Evolutionary conservation across 2,113 vertebrate species (phyloP).

Genomic region (Mystacornis crossleyi): DNA sequence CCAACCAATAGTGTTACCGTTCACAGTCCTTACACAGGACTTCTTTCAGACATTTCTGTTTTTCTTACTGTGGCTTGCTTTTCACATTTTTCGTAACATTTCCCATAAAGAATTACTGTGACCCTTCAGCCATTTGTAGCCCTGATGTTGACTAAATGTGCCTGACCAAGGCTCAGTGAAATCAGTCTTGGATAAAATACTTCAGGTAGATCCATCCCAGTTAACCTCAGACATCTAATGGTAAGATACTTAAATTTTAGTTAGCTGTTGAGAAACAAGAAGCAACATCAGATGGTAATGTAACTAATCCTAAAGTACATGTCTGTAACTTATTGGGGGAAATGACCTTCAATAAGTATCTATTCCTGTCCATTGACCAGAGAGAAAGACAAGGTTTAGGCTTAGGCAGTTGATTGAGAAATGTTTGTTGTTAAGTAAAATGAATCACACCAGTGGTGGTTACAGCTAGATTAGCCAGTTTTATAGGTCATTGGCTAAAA

Average conservation of each 20-base stretch:
- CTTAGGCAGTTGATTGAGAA: not conserved
- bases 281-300: not conserved
- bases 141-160: not conserved
- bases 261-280: not conserved
- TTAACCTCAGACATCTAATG: not conserved
- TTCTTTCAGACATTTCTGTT: not conserved
- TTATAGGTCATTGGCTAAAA: not conserved
- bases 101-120: not conserved
- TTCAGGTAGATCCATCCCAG: not conserved
- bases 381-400: not conserved
- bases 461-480: not conserved
- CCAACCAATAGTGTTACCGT: not conserved
- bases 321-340: not conserved
- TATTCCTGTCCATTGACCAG: not conserved
- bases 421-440: not conserved
- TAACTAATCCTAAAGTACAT: not conserved
- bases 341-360: not conserved
- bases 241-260: not conserved
- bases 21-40: not conserved
- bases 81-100: not conserved
- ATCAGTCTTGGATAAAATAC: not conserved
- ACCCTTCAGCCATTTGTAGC: not conserved
- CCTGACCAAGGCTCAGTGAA: not conserved
- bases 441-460: not conserved
- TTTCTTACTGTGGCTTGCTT: not conserved